phyloP scores from a whole-genome alignment of 2,888 invertebrate genomes.

The Pammene fasciana region DNA sequence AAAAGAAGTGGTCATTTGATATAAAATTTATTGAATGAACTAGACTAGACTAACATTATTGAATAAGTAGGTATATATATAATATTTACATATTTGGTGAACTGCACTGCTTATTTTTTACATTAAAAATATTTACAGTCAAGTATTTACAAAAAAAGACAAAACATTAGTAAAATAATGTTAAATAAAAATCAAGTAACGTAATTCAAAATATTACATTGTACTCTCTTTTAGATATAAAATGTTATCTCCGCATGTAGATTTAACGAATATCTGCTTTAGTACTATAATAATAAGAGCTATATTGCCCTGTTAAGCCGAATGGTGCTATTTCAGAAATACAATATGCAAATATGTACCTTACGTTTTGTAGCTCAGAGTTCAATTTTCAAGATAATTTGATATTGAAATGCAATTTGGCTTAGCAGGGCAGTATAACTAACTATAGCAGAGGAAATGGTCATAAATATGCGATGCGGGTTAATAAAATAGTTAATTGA shows the following conservation, averaged over 20 bases:
- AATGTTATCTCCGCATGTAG: background rate
- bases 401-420: too few relatives aligned
- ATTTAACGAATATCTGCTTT: background rate
- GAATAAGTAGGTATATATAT: conserved; percentile 2
- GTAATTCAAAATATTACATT: background rate
- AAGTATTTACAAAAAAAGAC: background rate
- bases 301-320: too few relatives aligned
- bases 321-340: too few relatives aligned
- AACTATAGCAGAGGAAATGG: background rate
- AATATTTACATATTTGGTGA: conserved; percentile 34
- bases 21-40: conserved; percentile 59
- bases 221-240: background rate
- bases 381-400: too few relatives aligned
- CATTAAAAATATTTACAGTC: conserved; percentile 24
- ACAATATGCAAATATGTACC: too few relatives aligned
- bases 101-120: conserved; percentile 13
- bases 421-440: too few relatives aligned
- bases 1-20: conserved; percentile 46
- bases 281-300: background rate
- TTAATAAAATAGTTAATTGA: conserved; percentile 18
- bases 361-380: too few relatives aligned
- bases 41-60: conserved; percentile 29
- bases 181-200: background rate
- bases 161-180: background rate
- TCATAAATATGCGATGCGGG: conserved; percentile 26